phyloP scores from a whole-genome alignment of 1,140 invertebrate species.

The Venustaconcha ellipsiformis region DNA sequence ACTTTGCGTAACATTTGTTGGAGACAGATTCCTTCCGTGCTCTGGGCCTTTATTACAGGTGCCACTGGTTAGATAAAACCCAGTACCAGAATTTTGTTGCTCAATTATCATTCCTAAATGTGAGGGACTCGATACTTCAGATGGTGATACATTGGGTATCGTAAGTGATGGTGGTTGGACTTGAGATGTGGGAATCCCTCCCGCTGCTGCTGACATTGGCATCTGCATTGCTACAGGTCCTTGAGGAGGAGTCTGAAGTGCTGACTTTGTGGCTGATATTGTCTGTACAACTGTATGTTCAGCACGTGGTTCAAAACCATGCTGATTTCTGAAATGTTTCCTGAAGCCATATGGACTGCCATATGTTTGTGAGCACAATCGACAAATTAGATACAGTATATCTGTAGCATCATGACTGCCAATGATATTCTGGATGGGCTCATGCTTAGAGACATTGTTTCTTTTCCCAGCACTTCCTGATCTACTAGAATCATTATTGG shows the following conservation, averaged over 20 bases:
- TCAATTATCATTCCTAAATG: neutral
- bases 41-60: no score
- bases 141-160: neutral
- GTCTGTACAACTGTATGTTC: slow-evolving; percentile 63
- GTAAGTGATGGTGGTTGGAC: neutral
- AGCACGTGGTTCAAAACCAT: slow-evolving; percentile 63
- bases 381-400: slow-evolving; percentile 63
- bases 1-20: no score
- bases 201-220: slow-evolving; percentile 1
- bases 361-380: slow-evolving; percentile 61
- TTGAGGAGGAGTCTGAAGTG: slow-evolving; percentile 40
- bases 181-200: neutral
- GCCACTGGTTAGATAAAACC: no score
- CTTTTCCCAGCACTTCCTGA: slow-evolving; percentile 6
- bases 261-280: slow-evolving; percentile 61
- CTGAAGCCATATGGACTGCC: slow-evolving; percentile 65
- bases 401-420: slow-evolving; percentile 58
- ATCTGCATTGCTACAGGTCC: slow-evolving; percentile 4
- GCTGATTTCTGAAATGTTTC: slow-evolving; percentile 64
- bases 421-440: slow-evolving; percentile 63
- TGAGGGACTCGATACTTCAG: no score
- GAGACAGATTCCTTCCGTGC: no score
- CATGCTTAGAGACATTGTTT: slow-evolving; percentile 54
- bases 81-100: neutral
- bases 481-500: slow-evolving; percentile 11